Percentiles rank a stretch among this genome's conserved stretches.
These are phyloP conservation scores for Pyrrhosoma nymphula DNA, from an alignment of 2,888 invertebrate species.

Conservation along the genomic window DNA sequence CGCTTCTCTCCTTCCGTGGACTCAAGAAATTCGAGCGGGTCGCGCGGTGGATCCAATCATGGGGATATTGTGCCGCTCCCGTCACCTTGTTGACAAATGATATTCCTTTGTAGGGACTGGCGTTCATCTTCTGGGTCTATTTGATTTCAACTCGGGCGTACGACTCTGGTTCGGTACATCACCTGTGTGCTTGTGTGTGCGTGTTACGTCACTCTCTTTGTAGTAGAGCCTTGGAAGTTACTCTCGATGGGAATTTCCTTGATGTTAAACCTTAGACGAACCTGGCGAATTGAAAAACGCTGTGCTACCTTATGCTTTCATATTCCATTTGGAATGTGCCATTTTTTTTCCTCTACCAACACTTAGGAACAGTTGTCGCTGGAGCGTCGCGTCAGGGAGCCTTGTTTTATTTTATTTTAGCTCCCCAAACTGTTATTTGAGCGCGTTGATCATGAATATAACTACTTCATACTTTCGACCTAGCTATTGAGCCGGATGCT, in stretches of 20 bases:
- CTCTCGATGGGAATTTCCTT: neutral
- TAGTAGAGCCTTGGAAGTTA: neutral
- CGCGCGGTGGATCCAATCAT: neutral
- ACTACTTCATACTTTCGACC: too few species aligned
- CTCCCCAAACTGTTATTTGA: too few species aligned
- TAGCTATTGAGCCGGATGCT: too few species aligned
- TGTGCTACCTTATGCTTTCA: neutral
- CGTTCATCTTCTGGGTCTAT: slow-evolving; percentile 2
- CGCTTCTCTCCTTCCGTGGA: neutral
- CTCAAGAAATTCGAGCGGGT: neutral
- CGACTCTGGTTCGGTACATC: too few species aligned
- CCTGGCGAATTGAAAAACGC: neutral
- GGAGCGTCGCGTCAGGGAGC: too few species aligned
- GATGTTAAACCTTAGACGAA: neutral
- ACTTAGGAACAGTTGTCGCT: too few species aligned
- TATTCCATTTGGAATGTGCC: neutral
- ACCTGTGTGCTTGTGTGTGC: neutral
- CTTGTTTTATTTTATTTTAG: too few species aligned
- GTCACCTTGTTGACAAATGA: neutral
- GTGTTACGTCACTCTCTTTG: neutral
- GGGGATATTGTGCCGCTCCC: neutral
- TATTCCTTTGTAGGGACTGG: neutral
- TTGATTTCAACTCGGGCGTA: neutral
- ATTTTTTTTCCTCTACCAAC: too few species aligned
- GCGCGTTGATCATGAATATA: too few species aligned